Evolutionary conservation across 2,888 invertebrate species (phyloP).

Genomic region (Lapara coniferarum): DNA sequence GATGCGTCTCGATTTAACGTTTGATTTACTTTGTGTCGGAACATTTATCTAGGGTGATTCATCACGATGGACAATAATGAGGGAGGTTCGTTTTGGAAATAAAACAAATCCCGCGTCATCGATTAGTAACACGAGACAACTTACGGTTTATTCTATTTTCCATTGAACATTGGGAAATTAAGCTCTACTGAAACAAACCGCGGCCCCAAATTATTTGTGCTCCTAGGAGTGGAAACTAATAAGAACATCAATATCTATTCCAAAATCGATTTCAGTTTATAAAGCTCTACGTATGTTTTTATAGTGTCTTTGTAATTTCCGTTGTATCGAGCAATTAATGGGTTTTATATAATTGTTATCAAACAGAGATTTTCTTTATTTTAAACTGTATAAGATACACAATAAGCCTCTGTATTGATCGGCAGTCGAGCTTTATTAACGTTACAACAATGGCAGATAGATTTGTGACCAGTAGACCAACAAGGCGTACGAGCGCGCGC

Average conservation of each 20-base stretch:
- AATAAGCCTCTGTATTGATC: neutral
- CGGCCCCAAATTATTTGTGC: constrained; percentile 37
- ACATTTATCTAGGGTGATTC: constrained; percentile 76
- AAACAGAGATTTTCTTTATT: constrained; percentile 9
- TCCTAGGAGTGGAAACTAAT: constrained; percentile 38
- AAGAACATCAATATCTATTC: constrained; percentile 30
- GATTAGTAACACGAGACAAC: constrained; percentile 75
- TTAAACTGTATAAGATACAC: neutral
- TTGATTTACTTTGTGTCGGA: constrained; percentile 73
- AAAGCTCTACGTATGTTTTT: neutral
- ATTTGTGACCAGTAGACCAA: constrained; percentile 31
- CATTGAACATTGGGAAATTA: constrained; percentile 45
- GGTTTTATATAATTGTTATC: neutral
- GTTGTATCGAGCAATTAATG: constrained; percentile 8
- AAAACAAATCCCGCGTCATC: constrained; percentile 73
- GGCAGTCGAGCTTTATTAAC: constrained; percentile 4
- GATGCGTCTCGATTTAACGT: constrained; percentile 53
- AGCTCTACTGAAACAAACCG: constrained; percentile 34
- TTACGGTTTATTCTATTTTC: constrained; percentile 54
- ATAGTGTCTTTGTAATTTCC: neutral
- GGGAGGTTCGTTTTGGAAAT: constrained; percentile 67
- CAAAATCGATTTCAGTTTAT: constrained; percentile 17
- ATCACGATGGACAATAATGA: constrained; percentile 75
- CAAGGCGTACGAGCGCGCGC: constrained; percentile 24
- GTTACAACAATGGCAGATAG: constrained; percentile 15